Percentiles rank a stretch among this genome's conserved stretches.
Conservation (phyloP, 2,113 vertebrate species). For the Ciconia stormi region DNA sequence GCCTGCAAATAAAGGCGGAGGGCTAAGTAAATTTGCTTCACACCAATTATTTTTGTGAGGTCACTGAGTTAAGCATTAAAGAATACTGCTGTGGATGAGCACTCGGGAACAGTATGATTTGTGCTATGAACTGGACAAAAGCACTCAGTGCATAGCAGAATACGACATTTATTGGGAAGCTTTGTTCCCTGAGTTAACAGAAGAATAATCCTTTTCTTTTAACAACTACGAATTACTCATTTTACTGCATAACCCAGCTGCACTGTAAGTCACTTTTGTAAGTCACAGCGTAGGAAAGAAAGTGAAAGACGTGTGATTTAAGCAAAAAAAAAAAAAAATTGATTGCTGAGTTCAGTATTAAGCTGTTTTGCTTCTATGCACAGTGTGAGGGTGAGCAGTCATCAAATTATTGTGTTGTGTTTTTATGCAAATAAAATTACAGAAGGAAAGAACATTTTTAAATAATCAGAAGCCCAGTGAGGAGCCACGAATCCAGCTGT, state of each 20-base stretch:
- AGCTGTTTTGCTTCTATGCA: background rate
- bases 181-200: slow-evolving; percentile 43
- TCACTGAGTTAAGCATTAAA: slow-evolving; percentile 66
- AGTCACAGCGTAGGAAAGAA: background rate
- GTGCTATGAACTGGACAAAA: slow-evolving; percentile 29
- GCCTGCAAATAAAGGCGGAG: slow-evolving; percentile 64
- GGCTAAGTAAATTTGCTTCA: slow-evolving; percentile 69
- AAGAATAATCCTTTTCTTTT: slow-evolving; percentile 32
- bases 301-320: background rate
- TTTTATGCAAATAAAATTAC: slow-evolving; percentile 34
- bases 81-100: slow-evolving; percentile 16
- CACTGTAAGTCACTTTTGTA: slow-evolving; percentile 23
- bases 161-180: slow-evolving; percentile 27
- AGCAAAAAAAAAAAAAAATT: background rate
- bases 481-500: slow-evolving; percentile 10
- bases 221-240: background rate
- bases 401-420: background rate
- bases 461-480: background rate
- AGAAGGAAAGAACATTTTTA: background rate
- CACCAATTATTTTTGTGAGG: slow-evolving; percentile 71
- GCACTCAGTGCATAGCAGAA: background rate
- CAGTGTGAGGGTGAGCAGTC: background rate
- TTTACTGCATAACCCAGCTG: background rate
- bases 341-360: background rate
- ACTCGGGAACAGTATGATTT: slow-evolving; percentile 29